Base-by-base conservation (phyloP, 1,140 invertebrate genomes). In the Pygmarrhopalites habei region DNA sequence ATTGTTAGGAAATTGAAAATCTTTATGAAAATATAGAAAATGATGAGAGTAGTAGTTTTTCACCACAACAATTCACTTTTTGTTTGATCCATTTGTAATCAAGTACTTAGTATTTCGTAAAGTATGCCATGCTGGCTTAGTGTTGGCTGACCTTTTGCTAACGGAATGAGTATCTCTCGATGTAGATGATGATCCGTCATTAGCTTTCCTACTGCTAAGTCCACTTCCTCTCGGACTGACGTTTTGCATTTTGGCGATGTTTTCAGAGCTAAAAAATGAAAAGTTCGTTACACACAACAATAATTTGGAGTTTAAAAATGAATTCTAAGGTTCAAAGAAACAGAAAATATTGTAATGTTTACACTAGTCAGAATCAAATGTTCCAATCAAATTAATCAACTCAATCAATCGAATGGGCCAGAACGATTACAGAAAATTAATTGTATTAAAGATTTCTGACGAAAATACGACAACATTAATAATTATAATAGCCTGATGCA, bases 81-180 rank as follows among this genome's bases (percentile, higher is more conserved):
- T 41, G 32, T 21, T 39, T 44, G n/a, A n/a, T n/a, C n/a, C n/a
- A n/a, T n/a, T n/a, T n/a, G n/a, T n/a, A n/a, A n/a, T n/a, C n/a
- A n/a, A n/a, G n/a, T n/a, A n/a, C n/a, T n/a, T n/a, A n/a, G n/a
- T 19, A 26, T 58, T 39, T 21, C 29, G 32, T n/a, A 10, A 7
- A 35, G 41, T 39, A 55, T 1, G 7, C 21, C 25, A 35, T n/a
- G 17, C 23, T 28, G 5, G 28, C 19, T 43, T 25, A 2, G n/a
- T 0, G 43, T 15, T 57, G 32, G 39, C 55, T n/a, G n/a, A 70
- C 68, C 68, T 62, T 67, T 70, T 70, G 39, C 65, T 67, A 49
- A 70, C 68, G 19, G 68, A 70, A 64, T 70, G 68, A 44, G 65
- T 60, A 65, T 70, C 68, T 47, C 60, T 65, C 3, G 62, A 62